Conservation (phyloP, 1,140 invertebrate species). For the Papilio xuthus region DNA sequence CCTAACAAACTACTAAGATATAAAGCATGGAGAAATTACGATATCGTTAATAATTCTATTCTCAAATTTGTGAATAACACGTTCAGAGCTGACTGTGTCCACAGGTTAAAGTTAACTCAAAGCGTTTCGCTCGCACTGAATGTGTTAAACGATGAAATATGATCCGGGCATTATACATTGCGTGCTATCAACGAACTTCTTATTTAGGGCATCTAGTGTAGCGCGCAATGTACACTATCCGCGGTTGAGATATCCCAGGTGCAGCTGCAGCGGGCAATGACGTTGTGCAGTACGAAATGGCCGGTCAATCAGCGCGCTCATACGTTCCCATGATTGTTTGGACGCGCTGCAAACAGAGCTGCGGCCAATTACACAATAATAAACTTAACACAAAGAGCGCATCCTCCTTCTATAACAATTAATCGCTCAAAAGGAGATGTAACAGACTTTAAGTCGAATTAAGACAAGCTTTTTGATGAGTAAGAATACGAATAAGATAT, state of each 20-base stretch:
- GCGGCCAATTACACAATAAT: conserved; percentile 38
- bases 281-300: conserved; percentile 46
- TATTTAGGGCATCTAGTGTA: not conserved
- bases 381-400: conserved; percentile 35
- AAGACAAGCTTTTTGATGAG: conserved; percentile 5
- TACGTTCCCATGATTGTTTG: conserved; percentile 43
- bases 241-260: conserved; percentile 49
- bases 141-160: not conserved
- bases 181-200: not conserved
- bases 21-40: not conserved
- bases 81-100: too few relatives aligned
- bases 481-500: not conserved
- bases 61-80: too few relatives aligned
- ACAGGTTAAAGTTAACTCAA: not conserved
- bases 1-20: not conserved
- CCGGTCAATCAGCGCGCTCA: conserved; percentile 45
- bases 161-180: not conserved
- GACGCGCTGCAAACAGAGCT: conserved; percentile 18
- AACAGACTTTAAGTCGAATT: conserved; percentile 6
- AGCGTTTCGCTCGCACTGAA: not conserved
- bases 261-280: conserved; percentile 42
- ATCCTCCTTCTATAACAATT: not conserved
- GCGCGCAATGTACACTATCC: conserved; percentile 29
- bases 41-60: too few relatives aligned
- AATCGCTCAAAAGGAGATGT: conserved; percentile 9